phyloP scores from a whole-genome alignment of 1,140 invertebrate genomes.

The Hypothenemus hampei region DNA sequence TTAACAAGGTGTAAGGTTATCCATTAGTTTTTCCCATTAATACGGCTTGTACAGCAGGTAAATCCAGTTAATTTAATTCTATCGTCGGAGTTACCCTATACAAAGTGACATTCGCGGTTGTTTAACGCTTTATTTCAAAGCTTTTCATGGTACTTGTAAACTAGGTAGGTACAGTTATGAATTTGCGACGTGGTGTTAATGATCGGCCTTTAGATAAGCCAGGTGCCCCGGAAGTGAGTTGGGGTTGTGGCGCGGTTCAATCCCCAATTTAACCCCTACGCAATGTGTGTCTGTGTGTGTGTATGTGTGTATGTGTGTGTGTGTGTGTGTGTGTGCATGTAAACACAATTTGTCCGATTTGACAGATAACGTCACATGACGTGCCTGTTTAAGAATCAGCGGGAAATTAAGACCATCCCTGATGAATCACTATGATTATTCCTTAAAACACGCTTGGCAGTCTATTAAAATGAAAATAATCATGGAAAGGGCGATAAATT shows the following conservation, averaged over 20 bases:
- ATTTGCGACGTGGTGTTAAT: slow-evolving; percentile 31
- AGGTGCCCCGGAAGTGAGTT: slow-evolving; percentile 31
- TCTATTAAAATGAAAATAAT: slow-evolving; percentile 27
- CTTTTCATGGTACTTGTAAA: slow-evolving; percentile 19
- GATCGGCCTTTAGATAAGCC: slow-evolving; percentile 29
- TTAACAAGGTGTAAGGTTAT: too few relatives aligned
- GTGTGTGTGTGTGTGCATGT: too few relatives aligned
- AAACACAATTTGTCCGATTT: slow-evolving; percentile 32
- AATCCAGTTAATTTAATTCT: too few relatives aligned
- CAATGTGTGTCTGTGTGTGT: slow-evolving; percentile 31
- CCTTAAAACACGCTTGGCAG: slow-evolving; percentile 29
- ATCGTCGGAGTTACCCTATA: too few relatives aligned
- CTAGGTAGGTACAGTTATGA: slow-evolving; percentile 24
- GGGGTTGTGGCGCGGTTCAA: slow-evolving; percentile 25
- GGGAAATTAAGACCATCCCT: too few relatives aligned
- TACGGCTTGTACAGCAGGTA: too few relatives aligned
- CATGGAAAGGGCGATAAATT: slow-evolving; percentile 29
- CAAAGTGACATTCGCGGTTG: too few relatives aligned
- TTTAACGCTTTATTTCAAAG: slow-evolving; percentile 27
- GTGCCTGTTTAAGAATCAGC: too few relatives aligned
- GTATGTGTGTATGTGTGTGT: too few relatives aligned
- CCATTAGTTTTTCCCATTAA: too few relatives aligned
- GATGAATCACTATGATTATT: too few relatives aligned
- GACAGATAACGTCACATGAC: slow-evolving; percentile 9
- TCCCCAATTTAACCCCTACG: slow-evolving; percentile 28